Evolutionary conservation across 2,888 invertebrate species (phyloP), one percentile per base, ranked within the genome.

Genomic region (Torymus auratus): DNA sequence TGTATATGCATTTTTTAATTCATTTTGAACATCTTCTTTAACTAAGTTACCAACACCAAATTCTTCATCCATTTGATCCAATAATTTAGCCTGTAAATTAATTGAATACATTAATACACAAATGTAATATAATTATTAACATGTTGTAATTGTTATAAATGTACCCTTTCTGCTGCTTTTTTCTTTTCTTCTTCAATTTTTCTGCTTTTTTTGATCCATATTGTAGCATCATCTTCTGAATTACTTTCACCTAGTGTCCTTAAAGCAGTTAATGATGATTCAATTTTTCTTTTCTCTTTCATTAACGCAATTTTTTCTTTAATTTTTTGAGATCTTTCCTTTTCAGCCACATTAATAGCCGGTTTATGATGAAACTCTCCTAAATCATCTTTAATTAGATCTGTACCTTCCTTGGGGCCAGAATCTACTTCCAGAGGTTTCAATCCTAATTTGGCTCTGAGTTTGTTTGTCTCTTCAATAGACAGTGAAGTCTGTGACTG

Each of bases 61-160:
- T 90, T 96, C 98, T 84, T 94, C 96, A 91, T 99, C 99, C 93
- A 99, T 94, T 91, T 99, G 98, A 91, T 98, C 97, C 88, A 99
- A 91, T 92, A 96, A 93, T 90, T 97, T 97, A 23, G 98, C 99
- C 97, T 96, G 88, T 10, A 86, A 85, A 85, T 83, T 17, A 65
- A 65, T 71, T 80, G 12, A 53, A 13, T 1, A 71, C 55, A 58
- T 71, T 78, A 55, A 64, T 58, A 15, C 3, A 28, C 1, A 28
- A 28, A 28, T 28, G 3, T 28, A 23, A 68, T 20, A 55, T 67
- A 11, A 0, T 20, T 20, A 15, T 23, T 28, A 58, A 58, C 15
- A 69, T 64, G 62, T 28, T 5, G 7, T 28, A 5, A 28, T 28
- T 28, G 2, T 28, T 28, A 41, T n/a, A 23, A 41, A 91, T 92